phyloP scores from a whole-genome alignment of 2,888 invertebrate species.

The Heteromyza rotundicornis region DNA sequence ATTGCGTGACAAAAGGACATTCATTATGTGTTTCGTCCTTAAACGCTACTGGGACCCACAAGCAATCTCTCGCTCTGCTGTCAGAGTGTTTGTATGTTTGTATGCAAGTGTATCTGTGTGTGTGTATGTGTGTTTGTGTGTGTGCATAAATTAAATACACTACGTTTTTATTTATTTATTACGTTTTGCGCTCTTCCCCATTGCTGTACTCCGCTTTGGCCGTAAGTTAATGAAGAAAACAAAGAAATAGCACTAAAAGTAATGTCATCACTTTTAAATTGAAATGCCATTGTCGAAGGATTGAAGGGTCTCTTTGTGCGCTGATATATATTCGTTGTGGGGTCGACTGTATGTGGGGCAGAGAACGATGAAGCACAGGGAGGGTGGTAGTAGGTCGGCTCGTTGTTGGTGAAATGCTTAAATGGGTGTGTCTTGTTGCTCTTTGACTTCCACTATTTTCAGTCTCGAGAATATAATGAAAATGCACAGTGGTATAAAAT shows the following conservation, averaged over 20 bases:
- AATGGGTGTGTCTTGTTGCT: too few relatives aligned
- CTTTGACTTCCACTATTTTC: too few relatives aligned
- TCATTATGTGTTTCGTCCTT: conserved; percentile 3
- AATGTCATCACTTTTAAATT: conserved; percentile 11
- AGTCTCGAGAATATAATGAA: too few relatives aligned
- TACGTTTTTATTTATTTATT: conserved; percentile 1
- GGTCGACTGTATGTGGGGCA: too few relatives aligned
- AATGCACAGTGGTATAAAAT: too few relatives aligned
- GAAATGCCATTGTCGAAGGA: conserved; percentile 8
- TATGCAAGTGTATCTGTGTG: neutral
- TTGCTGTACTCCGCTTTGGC: neutral
- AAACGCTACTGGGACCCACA: neutral
- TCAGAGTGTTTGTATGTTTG: neutral
- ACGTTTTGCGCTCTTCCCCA: neutral
- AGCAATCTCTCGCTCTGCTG: neutral
- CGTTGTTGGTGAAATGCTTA: too few relatives aligned
- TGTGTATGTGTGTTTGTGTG: neutral
- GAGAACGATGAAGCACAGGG: too few relatives aligned
- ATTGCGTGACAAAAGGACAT: conserved; percentile 14
- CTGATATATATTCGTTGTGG: too few relatives aligned
- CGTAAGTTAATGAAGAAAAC: conserved; percentile 7
- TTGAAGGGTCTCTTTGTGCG: too few relatives aligned
- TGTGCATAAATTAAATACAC: conserved; percentile 7
- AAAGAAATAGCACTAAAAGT: neutral
- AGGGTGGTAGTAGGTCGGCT: too few relatives aligned